A percentile compares a stretch with the other conserved stretches of the same genome.
These are phyloP conservation scores for Heterotis niloticus DNA, from an alignment of 2,113 vertebrate species.

Conservation along the genomic window DNA sequence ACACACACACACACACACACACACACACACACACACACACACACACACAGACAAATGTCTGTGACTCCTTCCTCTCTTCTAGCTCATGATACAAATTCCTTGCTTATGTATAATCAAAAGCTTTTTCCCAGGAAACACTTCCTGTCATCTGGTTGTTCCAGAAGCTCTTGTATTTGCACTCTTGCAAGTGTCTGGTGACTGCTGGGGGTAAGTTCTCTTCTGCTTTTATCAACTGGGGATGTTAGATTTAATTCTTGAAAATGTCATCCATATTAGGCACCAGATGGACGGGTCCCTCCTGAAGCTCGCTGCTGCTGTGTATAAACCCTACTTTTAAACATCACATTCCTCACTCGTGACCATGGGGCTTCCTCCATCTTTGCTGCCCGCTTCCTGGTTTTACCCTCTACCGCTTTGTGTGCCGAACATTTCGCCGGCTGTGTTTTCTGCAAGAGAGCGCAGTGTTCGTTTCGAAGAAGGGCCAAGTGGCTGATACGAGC, in stretches of 20 bases:
- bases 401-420: not conserved
- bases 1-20: no score
- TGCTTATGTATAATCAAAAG: not conserved
- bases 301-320: not conserved
- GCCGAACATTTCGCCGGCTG: no score
- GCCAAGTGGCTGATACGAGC: no score
- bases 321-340: not conserved
- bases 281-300: not conserved
- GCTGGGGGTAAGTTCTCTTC: not conserved
- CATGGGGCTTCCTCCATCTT: not conserved
- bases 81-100: not conserved
- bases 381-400: not conserved
- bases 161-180: no score
- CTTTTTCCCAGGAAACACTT: not conserved
- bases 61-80: not conserved
- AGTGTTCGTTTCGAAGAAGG: no score
- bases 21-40: no score
- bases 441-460: no score
- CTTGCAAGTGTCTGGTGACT: not conserved
- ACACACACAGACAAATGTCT: no score
- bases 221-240: not conserved
- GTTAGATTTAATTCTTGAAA: not conserved
- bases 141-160: not conserved
- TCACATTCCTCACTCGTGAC: not conserved
- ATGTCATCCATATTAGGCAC: no score